A percentile compares a stretch with the other conserved stretches of the same genome.
phyloP scores from a whole-genome alignment of 2,113 vertebrate species.

The Hippolais icterina region DNA sequence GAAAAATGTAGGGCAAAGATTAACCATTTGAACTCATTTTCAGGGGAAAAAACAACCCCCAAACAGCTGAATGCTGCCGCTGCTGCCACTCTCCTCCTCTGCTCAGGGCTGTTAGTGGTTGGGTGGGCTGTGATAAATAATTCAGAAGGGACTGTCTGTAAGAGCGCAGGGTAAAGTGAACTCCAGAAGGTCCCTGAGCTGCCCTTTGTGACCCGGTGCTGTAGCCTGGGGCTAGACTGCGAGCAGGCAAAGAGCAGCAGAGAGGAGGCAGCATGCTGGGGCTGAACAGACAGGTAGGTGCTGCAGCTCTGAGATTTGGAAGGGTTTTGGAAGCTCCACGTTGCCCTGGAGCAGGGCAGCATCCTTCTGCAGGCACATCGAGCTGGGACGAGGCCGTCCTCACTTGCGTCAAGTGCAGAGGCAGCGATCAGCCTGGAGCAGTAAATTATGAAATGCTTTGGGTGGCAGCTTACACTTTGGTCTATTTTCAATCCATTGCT shows the following conservation, averaged over 20 bases:
- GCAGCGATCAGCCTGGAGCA: background rate
- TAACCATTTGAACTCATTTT: constrained; percentile 31
- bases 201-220: background rate
- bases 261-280: background rate
- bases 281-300: background rate
- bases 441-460: background rate
- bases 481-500: constrained; percentile 31
- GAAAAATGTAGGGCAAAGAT: constrained; percentile 57
- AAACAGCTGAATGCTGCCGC: background rate
- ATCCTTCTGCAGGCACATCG: background rate
- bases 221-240: background rate
- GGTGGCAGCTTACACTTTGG: background rate
- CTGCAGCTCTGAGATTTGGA: background rate
- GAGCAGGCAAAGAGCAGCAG: background rate
- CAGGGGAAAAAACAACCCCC: background rate
- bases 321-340: background rate
- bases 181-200: background rate
- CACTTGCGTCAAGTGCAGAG: accelerated
- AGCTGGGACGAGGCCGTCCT: accelerated
- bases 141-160: background rate
- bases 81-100: background rate
- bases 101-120: background rate
- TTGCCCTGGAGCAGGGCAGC: background rate
- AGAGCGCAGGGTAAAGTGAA: background rate
- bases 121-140: background rate